phyloP scores from a whole-genome alignment of 2,888 invertebrate genomes.

The Baronia brevicornis region DNA sequence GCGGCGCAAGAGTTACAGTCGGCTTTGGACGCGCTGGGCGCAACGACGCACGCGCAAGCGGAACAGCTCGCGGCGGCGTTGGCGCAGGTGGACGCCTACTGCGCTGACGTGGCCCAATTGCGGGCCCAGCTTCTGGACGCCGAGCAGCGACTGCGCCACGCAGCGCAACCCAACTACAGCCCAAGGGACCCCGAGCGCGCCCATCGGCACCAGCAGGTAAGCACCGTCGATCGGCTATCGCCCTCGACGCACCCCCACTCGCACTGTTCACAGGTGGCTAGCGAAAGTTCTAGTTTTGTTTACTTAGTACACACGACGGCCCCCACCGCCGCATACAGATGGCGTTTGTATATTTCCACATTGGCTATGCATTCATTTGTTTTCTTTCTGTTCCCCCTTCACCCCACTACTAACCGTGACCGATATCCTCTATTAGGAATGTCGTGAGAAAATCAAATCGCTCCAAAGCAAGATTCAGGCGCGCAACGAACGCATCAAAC shows the following conservation, averaged over 20 bases:
- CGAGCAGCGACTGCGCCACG: constrained; percentile 89
- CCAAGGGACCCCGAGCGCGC: constrained; percentile 89
- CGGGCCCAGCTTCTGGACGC: constrained; percentile 89
- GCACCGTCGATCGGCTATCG: constrained; percentile 32
- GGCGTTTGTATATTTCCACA: constrained; percentile 38
- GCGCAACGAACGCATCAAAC: constrained; percentile 91
- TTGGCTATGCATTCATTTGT: constrained; percentile 48
- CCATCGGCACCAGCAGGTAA: constrained; percentile 91
- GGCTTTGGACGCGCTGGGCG: constrained; percentile 80
- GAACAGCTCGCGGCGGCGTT: constrained; percentile 83
- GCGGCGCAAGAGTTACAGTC: constrained; percentile 81
- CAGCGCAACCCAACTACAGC: constrained; percentile 88
- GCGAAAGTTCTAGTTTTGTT: constrained; percentile 64
- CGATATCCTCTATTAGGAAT: constrained; percentile 80
- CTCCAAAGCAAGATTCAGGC: constrained; percentile 92
- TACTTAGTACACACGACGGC: constrained; percentile 38
- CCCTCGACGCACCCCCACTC: constrained; percentile 29
- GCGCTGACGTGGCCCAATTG: constrained; percentile 89
- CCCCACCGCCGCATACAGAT: constrained; percentile 23
- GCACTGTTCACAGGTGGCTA: constrained; percentile 42
- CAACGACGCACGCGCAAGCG: constrained; percentile 78
- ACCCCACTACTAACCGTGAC: constrained; percentile 55
- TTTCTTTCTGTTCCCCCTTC: constrained; percentile 61
- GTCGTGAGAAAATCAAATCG: constrained; percentile 88
- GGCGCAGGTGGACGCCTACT: constrained; percentile 90